Evolutionary conservation across 2,797 vertebrate species (phyloP).

Genomic region (Manis pentadactyla): DNA sequence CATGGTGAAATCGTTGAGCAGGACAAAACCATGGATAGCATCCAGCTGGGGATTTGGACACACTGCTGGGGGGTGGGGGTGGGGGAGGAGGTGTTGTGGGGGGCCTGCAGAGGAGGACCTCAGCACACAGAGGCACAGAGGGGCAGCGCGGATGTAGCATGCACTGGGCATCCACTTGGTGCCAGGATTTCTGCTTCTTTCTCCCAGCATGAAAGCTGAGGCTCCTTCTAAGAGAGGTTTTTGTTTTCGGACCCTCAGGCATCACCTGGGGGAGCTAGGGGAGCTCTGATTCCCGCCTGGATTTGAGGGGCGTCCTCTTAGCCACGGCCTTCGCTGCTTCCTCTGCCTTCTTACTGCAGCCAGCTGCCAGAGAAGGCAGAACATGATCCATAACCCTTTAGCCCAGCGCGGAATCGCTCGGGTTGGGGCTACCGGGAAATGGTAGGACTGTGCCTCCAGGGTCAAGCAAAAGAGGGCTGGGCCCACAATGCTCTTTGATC

Average conservation of each 20-base stretch:
- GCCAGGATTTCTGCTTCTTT: no score
- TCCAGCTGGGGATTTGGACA: rapidly evolving
- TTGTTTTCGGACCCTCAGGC: neutral
- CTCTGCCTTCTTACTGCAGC: neutral
- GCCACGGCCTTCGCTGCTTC: rapidly evolving
- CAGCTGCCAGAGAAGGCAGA: no score
- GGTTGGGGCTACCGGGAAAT: neutral
- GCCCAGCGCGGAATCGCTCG: rapidly evolving
- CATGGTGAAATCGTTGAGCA: no score
- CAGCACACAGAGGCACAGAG: no score
- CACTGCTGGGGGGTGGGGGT: no score
- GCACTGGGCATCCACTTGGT: no score
- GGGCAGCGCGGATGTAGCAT: rapidly evolving
- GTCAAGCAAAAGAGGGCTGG: no score
- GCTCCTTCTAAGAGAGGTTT: neutral
- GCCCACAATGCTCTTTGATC: neutral
- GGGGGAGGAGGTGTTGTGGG: rapidly evolving
- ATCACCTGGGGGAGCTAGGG: rapidly evolving
- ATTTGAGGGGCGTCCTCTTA: rapidly evolving
- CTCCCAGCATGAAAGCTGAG: rapidly evolving
- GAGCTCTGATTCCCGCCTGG: neutral
- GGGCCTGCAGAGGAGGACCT: neutral
- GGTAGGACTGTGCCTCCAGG: rapidly evolving
- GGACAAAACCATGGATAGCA: rapidly evolving
- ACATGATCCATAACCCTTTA: rapidly evolving